These are phyloP conservation scores for Seira musarum DNA, from an alignment of 2,888 invertebrate species.

Conservation along the genomic window DNA sequence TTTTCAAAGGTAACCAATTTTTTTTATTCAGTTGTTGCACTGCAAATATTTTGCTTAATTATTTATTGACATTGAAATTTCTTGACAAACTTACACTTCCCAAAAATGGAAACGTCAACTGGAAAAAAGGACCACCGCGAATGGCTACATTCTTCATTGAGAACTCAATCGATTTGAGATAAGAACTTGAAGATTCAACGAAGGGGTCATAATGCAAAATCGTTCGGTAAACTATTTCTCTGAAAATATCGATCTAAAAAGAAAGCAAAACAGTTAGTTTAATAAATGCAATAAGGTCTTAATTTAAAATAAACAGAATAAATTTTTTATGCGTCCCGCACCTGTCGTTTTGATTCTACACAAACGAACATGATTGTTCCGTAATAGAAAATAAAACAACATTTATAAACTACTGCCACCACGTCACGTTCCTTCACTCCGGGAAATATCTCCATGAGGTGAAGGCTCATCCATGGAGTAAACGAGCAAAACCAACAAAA, in stretches of 20 bases:
- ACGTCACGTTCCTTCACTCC: not conserved
- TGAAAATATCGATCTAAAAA: not conserved
- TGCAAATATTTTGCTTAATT: not conserved
- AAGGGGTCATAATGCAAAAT: not conserved
- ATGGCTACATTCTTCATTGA: not conserved
- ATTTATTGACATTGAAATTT: not conserved
- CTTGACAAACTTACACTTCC: slow-evolving; percentile 12
- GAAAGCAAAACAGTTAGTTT: not conserved
- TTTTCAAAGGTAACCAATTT: not conserved
- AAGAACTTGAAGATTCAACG: not conserved
- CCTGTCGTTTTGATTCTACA: slow-evolving; percentile 1
- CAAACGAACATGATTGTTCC: not conserved
- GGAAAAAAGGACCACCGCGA: not conserved
- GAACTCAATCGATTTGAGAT: not conserved
- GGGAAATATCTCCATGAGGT: slow-evolving; percentile 19
- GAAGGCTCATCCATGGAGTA: not conserved
- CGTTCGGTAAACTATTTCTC: not conserved
- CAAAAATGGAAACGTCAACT: not conserved
- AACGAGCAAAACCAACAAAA: slow-evolving; percentile 17
- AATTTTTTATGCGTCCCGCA: not conserved
- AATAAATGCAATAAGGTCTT: not conserved
- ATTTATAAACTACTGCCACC: slow-evolving; percentile 9
- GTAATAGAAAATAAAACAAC: slow-evolving; percentile 4
- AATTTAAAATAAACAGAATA: not conserved
- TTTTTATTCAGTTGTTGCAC: not conserved